These are phyloP conservation scores for Microplitis deprimator DNA, from an alignment of 2,888 invertebrate species.

Conservation along the genomic window DNA sequence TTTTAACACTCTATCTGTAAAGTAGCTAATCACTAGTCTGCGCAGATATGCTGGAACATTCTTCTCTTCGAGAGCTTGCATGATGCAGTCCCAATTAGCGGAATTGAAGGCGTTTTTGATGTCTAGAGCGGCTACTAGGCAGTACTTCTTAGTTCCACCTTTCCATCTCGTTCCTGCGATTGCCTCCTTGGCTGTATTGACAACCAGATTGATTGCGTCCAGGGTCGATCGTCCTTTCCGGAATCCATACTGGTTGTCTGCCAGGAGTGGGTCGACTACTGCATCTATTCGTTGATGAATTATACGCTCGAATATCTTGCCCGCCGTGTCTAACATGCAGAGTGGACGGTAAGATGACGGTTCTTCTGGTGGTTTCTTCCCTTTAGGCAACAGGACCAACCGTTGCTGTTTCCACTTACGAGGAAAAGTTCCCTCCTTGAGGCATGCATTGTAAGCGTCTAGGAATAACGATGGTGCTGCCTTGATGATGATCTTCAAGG, in stretches of 20 bases:
- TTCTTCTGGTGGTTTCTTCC: too few species aligned
- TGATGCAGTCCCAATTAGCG: too few species aligned
- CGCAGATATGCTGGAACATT: constrained; percentile 45
- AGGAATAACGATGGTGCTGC: constrained; percentile 45
- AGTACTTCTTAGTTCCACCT: constrained; percentile 30
- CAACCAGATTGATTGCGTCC: constrained; percentile 38
- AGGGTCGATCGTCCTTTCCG: constrained; percentile 39
- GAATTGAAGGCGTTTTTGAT: constrained; percentile 51
- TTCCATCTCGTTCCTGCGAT: constrained; percentile 44
- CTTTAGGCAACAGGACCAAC: constrained; percentile 49
- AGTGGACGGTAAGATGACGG: constrained; percentile 29
- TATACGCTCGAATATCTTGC: constrained; percentile 45
- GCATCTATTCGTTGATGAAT: constrained; percentile 37
- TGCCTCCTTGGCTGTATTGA: constrained; percentile 36
- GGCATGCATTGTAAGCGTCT: constrained; percentile 39
- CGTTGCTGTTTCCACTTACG: constrained; percentile 42
- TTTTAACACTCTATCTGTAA: constrained; percentile 39
- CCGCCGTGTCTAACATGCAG: constrained; percentile 47
- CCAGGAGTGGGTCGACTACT: constrained; percentile 10
- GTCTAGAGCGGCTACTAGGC: constrained; percentile 38
- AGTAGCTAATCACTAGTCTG: constrained; percentile 44
- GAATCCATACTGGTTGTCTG: constrained; percentile 44
- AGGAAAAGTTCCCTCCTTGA: constrained; percentile 46
- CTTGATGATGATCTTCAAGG: constrained; percentile 44
- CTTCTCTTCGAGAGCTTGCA: not conserved